These are phyloP conservation scores for Poecile atricapillus DNA, from an alignment of 2,113 vertebrate species.

Conservation along the genomic window DNA sequence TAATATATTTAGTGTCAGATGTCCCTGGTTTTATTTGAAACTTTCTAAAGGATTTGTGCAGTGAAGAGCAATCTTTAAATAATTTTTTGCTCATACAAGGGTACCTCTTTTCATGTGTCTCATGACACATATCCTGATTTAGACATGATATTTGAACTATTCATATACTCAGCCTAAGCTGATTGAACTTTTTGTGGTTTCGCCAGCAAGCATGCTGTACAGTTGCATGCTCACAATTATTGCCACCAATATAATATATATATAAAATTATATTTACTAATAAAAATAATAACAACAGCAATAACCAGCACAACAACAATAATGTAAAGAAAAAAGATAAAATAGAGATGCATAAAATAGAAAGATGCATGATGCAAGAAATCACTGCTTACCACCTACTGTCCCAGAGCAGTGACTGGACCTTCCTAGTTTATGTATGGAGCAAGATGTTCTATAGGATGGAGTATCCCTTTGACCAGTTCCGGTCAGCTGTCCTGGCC, in stretches of 20 bases:
- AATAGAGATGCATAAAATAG: background rate
- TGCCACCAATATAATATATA: background rate
- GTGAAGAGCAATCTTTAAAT: background rate
- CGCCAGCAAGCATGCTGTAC: background rate
- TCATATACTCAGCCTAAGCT: background rate
- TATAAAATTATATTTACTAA: background rate
- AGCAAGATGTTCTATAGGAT: fast-evolving
- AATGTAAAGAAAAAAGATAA: background rate
- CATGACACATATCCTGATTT: background rate
- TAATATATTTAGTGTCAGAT: background rate
- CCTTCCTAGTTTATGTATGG: background rate
- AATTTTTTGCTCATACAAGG: background rate
- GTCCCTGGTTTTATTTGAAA: background rate
- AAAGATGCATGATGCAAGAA: background rate
- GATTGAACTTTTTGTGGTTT: background rate
- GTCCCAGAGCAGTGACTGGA: background rate
- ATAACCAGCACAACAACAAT: background rate
- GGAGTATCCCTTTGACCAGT: background rate
- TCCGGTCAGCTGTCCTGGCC: background rate
- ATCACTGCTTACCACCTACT: background rate
- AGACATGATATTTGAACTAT: background rate
- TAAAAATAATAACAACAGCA: background rate
- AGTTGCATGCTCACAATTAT: background rate
- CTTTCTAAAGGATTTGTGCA: background rate
- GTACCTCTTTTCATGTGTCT: background rate